These are phyloP conservation scores for Bostrychus sinensis DNA, from an alignment of 2,113 vertebrate species.

Conservation along the genomic window DNA sequence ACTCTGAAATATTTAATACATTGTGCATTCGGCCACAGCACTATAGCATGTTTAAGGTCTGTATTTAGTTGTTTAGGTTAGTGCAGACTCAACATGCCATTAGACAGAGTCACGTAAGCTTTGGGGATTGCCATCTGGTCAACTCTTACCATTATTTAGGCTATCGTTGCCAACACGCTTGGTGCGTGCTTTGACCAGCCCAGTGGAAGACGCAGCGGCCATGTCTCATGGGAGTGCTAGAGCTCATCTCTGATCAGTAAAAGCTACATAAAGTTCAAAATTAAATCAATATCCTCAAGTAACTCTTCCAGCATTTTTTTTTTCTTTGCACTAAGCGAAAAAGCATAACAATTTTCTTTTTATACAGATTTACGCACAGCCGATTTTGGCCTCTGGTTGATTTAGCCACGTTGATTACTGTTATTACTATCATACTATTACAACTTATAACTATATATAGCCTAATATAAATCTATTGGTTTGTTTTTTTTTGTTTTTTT, in stretches of 20 bases:
- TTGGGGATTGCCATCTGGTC: constrained; percentile 71
- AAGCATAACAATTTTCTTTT: constrained; percentile 6
- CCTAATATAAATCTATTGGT: too few species aligned
- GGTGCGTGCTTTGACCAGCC: constrained; percentile 50
- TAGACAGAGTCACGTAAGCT: constrained; percentile 70
- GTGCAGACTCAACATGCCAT: constrained; percentile 69
- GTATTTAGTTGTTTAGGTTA: constrained; percentile 63
- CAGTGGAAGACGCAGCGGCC: constrained; percentile 40
- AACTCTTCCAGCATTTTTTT: neutral
- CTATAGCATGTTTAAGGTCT: constrained; percentile 18
- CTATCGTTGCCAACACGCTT: constrained; percentile 58
- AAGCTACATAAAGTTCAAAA: constrained; percentile 3
- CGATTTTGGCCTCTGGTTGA: neutral
- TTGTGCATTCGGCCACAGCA: too few species aligned
- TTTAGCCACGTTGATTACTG: neutral
- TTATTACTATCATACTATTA: neutral
- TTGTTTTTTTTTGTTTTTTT: too few species aligned
- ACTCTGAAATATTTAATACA: neutral
- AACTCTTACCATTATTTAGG: constrained; percentile 69
- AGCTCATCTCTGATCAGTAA: constrained; percentile 23
- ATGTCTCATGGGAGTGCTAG: constrained; percentile 26
- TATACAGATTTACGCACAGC: constrained; percentile 30
- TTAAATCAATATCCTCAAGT: neutral
- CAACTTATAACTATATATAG: neutral
- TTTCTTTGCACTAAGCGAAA: neutral